Evolutionary conservation across 2,113 vertebrate species (phyloP), one percentile per base, ranked within the genome.

Genomic region (Plectropomus leopardus): DNA sequence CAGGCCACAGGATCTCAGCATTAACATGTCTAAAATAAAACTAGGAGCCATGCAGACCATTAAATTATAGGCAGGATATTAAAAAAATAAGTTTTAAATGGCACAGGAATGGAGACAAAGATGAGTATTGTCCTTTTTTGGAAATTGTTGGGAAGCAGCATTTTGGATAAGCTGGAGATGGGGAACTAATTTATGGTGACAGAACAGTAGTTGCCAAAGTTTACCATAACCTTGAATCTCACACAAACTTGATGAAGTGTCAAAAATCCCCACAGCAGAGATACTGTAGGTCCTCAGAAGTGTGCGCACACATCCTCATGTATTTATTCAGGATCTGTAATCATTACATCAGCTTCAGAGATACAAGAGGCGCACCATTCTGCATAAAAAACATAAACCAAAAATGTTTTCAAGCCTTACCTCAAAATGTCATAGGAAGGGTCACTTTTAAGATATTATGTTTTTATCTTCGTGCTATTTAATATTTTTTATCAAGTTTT

Each of bases 311-410:
- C 64, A 58, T 28, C 4, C 7, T 47, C 36, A 30, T 64, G n/a
- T 57, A 85, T 69, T 53, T 65, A 76, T 85, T 73, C 73, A 53
- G 30, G 21, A 58, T 84, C 32, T 60, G 48, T 80, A 55, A 82
- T 76, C 67, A 68, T 10, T n/a, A 63, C 71, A 76, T 72, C 66
- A 15, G 47, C 53, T 63, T 40, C 65, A 78, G 66, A 83, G 86
- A 88, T 69, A 76, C 76, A 30, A 69, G n/a, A n/a, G n/a, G n/a
- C n/a, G 75, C 48, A n/a, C 24, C 47, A 40, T 67, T 59, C 57
- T 64, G 24, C 66, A 72, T 36, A 54, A 47, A 66, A 42, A 57
- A 45, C 47, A 68, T 1, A 4, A 40, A 13, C n/a, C 34, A 70
- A 7, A 26, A 7, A 55, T 8, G 1, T 55, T 34, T 54, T 69